Base-by-base conservation (phyloP, 2,113 vertebrate species). In the Pleuronectes platessa region DNA sequence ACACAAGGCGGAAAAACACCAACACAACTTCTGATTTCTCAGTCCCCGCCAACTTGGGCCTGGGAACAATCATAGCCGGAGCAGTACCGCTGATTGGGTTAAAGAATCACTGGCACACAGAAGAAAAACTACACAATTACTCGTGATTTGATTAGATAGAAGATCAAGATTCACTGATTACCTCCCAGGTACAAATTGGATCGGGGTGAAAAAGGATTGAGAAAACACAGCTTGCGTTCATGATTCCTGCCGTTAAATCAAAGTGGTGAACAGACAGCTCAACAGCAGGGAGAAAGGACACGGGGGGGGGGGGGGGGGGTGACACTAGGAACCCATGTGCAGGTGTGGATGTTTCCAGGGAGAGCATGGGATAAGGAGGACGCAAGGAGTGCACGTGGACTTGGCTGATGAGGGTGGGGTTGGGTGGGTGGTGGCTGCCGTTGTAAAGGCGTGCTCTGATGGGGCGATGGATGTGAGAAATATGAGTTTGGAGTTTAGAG, bases 291-390 rank as follows among this genome's bases (percentile, higher is more conserved):
- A 69, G 64, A 68, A 15, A 76, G n/a, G 35, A 79, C 7, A 53
- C 4, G 0, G 14, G 13, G 27, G 27, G 6, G 10, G 0, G 14
- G 4, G 27, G 17, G 3, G 5, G 42, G 55, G n/a, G 6, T 9
- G 20, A n/a, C 51, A 54, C 51, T 81, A 73, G 89, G 86, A 93
- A 90, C 88, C 89, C 55, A 49, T 86, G 89, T 90, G 90, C 92
- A 92, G 85, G 80, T 78, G 81, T 74, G 91, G 92, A 94, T 95
- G 94, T 95, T 94, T 94, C 94, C 90, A 70, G 86, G 65, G 78
- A 64, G 68, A 89, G 86, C 79, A 87, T 85, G 88, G 90, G 88
- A 79, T 74, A 71, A 81, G 78, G 79, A 78, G 66, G 89, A 80
- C 80, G 69, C 63, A 37, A 64, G 54, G 76, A 81, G 82, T 17